Conservation (phyloP, 2,113 vertebrate species). For the Tenebrosternarchus preto region DNA sequence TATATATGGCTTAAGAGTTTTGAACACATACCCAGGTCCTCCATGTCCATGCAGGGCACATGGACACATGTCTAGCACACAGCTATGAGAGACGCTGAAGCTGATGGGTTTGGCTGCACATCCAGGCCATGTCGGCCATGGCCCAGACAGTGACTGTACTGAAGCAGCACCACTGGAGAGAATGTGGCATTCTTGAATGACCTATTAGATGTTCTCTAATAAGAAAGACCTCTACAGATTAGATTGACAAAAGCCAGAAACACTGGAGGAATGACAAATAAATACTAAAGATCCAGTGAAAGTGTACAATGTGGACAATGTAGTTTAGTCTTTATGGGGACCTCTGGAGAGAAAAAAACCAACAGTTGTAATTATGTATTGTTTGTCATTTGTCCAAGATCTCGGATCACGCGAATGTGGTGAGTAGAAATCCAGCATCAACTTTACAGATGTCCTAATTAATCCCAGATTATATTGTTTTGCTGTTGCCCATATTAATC, state of each 20-base stretch:
- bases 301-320: too few species aligned
- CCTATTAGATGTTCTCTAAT: slow-evolving; percentile 16
- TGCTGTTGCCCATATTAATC: slow-evolving; percentile 35
- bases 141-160: slow-evolving; percentile 32
- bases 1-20: too few species aligned
- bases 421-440: slow-evolving; percentile 32
- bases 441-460: slow-evolving; percentile 36
- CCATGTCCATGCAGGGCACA: too few species aligned
- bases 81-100: neutral
- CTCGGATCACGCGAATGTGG: neutral
- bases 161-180: slow-evolving; percentile 39
- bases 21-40: neutral
- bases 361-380: slow-evolving; percentile 18
- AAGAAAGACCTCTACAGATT: slow-evolving; percentile 8
- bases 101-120: neutral
- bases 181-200: slow-evolving; percentile 38
- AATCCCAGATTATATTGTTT: slow-evolving; percentile 24
- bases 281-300: neutral
- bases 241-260: slow-evolving; percentile 30
- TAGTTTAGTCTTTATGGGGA: slow-evolving; percentile 38
- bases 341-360: neutral
- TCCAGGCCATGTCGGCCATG: slow-evolving; percentile 14
- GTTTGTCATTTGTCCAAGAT: slow-evolving; percentile 26
- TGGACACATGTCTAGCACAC: neutral
- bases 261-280: slow-evolving; percentile 6